Conservation (phyloP, 2,113 vertebrate species). For the Hypomesus transpacificus region DNA sequence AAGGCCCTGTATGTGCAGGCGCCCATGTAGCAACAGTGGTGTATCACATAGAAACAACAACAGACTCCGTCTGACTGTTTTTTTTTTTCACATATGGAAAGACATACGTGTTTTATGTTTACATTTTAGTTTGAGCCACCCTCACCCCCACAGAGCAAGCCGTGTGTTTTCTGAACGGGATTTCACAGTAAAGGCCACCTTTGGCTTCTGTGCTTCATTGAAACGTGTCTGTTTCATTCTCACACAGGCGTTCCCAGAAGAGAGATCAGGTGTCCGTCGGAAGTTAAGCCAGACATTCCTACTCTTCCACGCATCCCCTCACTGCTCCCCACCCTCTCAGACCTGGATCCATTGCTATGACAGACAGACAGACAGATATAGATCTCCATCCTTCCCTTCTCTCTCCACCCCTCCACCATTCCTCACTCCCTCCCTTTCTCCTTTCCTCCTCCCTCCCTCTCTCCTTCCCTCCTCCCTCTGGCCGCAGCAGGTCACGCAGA, state of each 20-base stretch:
- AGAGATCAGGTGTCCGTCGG: constrained; percentile 55
- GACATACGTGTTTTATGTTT: constrained; percentile 11
- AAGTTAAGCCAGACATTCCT: constrained; percentile 48
- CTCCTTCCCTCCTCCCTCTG: constrained; percentile 17
- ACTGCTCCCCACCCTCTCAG: constrained; percentile 23
- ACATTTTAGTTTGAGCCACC: constrained; percentile 2
- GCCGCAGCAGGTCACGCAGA: constrained; percentile 6
- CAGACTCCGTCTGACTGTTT: neutral
- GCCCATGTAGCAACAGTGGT: neutral
- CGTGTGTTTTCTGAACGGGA: constrained; percentile 38
- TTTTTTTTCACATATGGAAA: no score
- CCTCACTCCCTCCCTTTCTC: neutral
- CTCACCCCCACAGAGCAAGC: constrained; percentile 10
- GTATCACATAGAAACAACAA: neutral
- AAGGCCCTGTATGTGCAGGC: neutral
- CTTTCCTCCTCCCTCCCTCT: no score
- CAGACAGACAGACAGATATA: no score
- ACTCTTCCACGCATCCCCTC: constrained; percentile 13
- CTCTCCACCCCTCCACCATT: constrained; percentile 21
- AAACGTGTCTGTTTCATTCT: constrained; percentile 57
- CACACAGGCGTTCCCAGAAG: constrained; percentile 43
- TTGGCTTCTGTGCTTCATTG: constrained; percentile 46
- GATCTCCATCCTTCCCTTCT: constrained; percentile 6
- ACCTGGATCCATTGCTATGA: constrained; percentile 14
- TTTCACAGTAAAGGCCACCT: constrained; percentile 38